phyloP scores from a whole-genome alignment of 2,797 vertebrate genomes.

The Ctenopoma kingsleyae region DNA sequence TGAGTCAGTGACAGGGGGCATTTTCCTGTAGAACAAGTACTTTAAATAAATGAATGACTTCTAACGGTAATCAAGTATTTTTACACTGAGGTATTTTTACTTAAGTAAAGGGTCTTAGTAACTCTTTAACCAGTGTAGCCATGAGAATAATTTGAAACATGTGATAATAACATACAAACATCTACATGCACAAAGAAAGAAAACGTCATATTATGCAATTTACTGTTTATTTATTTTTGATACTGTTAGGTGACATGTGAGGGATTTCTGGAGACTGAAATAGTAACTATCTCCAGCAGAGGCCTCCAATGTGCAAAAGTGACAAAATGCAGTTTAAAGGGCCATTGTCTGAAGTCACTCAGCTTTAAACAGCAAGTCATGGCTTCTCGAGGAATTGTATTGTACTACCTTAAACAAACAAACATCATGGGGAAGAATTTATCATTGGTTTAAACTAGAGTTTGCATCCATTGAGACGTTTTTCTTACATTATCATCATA shows the following conservation, averaged over 20 bases:
- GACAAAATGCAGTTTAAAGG: constrained; percentile 80
- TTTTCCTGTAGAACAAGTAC: too few species aligned
- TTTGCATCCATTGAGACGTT: constrained; percentile 89
- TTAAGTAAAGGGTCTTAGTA: neutral
- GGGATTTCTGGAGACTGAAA: constrained; percentile 56
- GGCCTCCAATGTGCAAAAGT: constrained; percentile 77
- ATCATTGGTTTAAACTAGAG: constrained; percentile 79
- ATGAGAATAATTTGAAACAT: neutral
- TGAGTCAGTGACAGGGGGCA: too few species aligned
- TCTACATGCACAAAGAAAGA: constrained; percentile 4
- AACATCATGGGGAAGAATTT: constrained; percentile 48
- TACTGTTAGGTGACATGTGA: constrained; percentile 65
- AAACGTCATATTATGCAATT: constrained; percentile 49
- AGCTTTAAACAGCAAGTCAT: constrained; percentile 67
- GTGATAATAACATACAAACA: neutral
- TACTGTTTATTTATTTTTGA: constrained; percentile 66
- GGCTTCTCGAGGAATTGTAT: constrained; percentile 56
- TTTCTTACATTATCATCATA: constrained; percentile 79
- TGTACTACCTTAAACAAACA: constrained; percentile 52
- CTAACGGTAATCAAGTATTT: too few species aligned
- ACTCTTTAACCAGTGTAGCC: neutral
- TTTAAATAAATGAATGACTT: too few species aligned
- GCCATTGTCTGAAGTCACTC: constrained; percentile 68
- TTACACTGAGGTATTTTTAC: neutral
- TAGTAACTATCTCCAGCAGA: constrained; percentile 55